Percentiles rank a stretch among this genome's conserved stretches.
phyloP scores from a whole-genome alignment of 2,888 invertebrate species.

The Heliconius cydno region DNA sequence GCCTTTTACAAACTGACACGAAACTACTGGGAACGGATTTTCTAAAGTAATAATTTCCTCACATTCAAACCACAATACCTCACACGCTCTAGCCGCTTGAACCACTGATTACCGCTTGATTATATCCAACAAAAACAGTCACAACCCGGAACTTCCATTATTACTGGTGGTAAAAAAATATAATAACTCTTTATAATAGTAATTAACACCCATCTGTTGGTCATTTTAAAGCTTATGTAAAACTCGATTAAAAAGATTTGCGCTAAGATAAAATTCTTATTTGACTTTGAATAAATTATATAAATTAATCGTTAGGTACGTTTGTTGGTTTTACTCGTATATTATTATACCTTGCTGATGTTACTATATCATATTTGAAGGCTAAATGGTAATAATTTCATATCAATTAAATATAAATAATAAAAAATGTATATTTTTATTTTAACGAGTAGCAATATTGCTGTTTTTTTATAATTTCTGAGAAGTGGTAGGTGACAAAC shows the following conservation, averaged over 20 bases:
- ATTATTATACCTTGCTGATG: not conserved
- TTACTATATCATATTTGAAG: not conserved
- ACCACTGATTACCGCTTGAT: conserved; percentile 80
- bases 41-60: conserved; percentile 76
- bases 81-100: conserved; percentile 78
- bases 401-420: not conserved
- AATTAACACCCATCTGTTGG: conserved; percentile 82
- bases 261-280: conserved; percentile 5
- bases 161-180: conserved; percentile 78
- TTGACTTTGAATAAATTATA: conserved; percentile 1
- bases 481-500: conserved; percentile 64
- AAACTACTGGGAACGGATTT: conserved; percentile 63
- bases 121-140: conserved; percentile 80
- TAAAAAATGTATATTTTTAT: not conserved
- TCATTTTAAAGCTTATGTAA: conserved; percentile 75
- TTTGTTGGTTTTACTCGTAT: not conserved
- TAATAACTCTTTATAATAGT: conserved; percentile 81
- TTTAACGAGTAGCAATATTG: not conserved
- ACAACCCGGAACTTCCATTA: conserved; percentile 79
- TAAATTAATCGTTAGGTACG: not conserved
- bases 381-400: not conserved
- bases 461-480: not conserved
- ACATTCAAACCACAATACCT: conserved; percentile 64
- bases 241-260: conserved; percentile 48
- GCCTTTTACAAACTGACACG: conserved; percentile 64